Base-by-base conservation (phyloP, 2,797 vertebrate genomes). In the Enteromius paludinosus region DNA sequence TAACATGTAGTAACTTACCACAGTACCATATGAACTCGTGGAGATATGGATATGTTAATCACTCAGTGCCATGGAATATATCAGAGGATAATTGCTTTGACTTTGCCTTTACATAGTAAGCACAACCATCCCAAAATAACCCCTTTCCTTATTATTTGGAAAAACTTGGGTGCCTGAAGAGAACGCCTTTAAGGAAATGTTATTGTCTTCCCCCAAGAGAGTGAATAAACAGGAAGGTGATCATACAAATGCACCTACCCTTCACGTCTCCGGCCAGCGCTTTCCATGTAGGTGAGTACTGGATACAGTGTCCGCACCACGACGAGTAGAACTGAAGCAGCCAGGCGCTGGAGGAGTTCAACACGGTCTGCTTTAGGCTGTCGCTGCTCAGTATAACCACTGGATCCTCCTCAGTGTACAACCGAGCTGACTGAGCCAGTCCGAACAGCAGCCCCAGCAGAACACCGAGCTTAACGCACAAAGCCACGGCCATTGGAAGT, bases 291-390 rank as follows among this genome's bases (percentile, higher is more conserved):
- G 95, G 93, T 70, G 97, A 97, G 92, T 96, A 98, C 91, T 95
- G 95, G 93, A 97, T 89, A 90, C 97, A 99, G 93, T 99, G 97
- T 73, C 97, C 96, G 86, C 97, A 98, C 95, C 96, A 97, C 80
- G 97, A 98, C 15, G 97, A 97, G 93, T 94, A 98, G 90, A 98
- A 99, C 96, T 98, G 97, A 89, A 98, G 88, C 52, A 98, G 89
- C 97, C 97, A 99, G 81, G 97, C 96, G 83, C 94, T 91, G 23
- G 96, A 94, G 6, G 97, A 96, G 94, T 96, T 96, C 23, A 78
- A 88, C 77, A 97, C 89, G 68, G 93, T 88, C 78, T 70, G 81
- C 87, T 92, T 92, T 75, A 97, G 87, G 83, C 89, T 94, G 65
- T 91, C 80, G 90, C 94, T 91, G 90, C 89, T 91, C 90, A 99